Base-by-base conservation (phyloP, 1,140 invertebrate genomes). In the Pentalonia nigronervosa region DNA sequence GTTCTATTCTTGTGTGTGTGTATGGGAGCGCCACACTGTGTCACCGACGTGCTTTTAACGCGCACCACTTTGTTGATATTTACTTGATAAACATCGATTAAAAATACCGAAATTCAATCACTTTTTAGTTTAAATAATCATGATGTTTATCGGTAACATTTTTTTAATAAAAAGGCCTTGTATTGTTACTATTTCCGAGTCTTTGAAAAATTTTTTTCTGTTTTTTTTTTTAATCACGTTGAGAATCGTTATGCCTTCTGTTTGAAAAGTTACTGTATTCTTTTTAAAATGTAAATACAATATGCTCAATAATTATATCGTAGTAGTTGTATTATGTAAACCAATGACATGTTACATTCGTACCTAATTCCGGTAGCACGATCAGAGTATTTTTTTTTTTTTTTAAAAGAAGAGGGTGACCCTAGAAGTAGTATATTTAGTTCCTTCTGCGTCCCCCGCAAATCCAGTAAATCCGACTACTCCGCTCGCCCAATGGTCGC, bases 61-160 rank as follows among this genome's bases (percentile, higher is more conserved):
- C 21, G 8, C 84, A 86, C n/a, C n/a, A 53, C n/a, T 89, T 89
- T 53, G 48, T 89, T 89, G 53, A 87, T 89, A 36, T 89, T 89
- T 89, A 34, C 48, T 89, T 20, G n/a, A 89, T 89, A 89, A 89
- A 89, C 87, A 89, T 89, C 20, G 48, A 89, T 89, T 89, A 89
- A 89, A 89, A 89, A 89, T 53, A 89, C 48, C 48, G n/a, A 89
- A 53, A 89, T 53, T 34, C 87, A 89, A 89, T 89, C 87, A 53
- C 47, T 89, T 50, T 48, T 50, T 6, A 48, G 47, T 88, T 88
- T 50, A 88, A 88, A 88, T 88, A 50, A 50, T 34, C 30, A 21
- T n/a, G 7, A 48, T n/a, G 86, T 34, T 50, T 30, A 87, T 87
- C 47, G 6, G 76, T 34, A 20, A 81, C 36, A 36, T 34, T 11